These are phyloP conservation scores for Pelochelys cantorii DNA, from an alignment of 2,797 vertebrate species.

Conservation along the genomic window DNA sequence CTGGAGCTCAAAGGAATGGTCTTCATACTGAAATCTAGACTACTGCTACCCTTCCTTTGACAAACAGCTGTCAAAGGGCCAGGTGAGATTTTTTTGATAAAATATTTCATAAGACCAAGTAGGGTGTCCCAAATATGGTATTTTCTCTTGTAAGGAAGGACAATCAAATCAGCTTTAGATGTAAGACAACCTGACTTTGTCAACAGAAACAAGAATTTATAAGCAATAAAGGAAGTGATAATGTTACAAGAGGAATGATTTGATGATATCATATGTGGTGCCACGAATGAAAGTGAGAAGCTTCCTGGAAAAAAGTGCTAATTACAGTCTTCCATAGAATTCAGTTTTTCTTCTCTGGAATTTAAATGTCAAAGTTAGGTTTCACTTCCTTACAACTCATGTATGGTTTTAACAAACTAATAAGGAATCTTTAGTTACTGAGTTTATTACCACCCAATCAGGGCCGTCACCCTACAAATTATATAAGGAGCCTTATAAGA, in stretches of 20 bases:
- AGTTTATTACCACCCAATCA: no score
- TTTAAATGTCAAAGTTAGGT: background rate
- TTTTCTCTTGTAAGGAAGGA: background rate
- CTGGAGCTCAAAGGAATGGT: background rate
- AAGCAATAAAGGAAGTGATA: background rate
- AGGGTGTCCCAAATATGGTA: background rate
- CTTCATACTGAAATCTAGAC: background rate
- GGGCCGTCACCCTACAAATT: no score
- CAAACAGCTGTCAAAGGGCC: background rate
- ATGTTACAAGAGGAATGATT: background rate
- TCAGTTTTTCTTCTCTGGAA: background rate
- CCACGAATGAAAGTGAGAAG: no score
- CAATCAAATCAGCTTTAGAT: background rate
- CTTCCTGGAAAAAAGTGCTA: background rate
- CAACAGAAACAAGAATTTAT: background rate
- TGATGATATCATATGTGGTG: background rate
- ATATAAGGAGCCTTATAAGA: no score
- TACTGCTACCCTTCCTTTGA: background rate
- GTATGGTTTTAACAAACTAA: background rate
- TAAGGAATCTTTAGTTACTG: no score
- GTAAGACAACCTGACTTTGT: background rate
- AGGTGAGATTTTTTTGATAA: background rate
- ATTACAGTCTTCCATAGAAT: background rate
- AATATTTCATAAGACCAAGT: background rate
- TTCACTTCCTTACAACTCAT: background rate